These are phyloP conservation scores for Euwallacea fornicatus DNA, from an alignment of 1,140 invertebrate species.

Conservation along the genomic window DNA sequence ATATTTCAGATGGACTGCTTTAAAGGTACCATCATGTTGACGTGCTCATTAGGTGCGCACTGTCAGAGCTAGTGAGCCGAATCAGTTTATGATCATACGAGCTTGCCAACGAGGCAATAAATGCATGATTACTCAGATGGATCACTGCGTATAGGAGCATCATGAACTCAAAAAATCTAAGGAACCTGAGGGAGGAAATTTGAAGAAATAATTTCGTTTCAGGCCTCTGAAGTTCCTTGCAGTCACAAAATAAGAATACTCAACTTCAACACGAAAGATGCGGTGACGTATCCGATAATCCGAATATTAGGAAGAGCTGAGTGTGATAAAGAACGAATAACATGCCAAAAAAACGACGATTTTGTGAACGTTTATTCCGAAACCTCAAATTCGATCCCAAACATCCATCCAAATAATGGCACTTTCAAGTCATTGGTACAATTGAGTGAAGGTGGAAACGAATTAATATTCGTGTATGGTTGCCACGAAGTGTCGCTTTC, in stretches of 20 bases:
- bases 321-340: neutral
- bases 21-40: too few relatives aligned
- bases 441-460: slow-evolving; percentile 44
- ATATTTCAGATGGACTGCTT: too few relatives aligned
- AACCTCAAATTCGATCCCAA: neutral
- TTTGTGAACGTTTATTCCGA: neutral
- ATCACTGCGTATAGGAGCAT: too few relatives aligned
- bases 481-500: slow-evolving; percentile 27
- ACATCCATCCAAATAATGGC: neutral
- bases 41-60: too few relatives aligned
- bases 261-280: slow-evolving; percentile 40
- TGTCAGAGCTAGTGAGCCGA: too few relatives aligned
- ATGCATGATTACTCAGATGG: too few relatives aligned
- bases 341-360: neutral
- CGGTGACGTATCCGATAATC: slow-evolving; percentile 37
- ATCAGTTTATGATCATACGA: too few relatives aligned
- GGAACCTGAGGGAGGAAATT: too few relatives aligned
- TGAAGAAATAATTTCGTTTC: neutral
- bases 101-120: too few relatives aligned
- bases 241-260: slow-evolving; percentile 35
- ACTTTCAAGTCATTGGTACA: slow-evolving; percentile 46
- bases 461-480: slow-evolving; percentile 44
- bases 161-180: too few relatives aligned
- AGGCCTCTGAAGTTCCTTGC: slow-evolving; percentile 17
- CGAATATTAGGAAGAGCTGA: slow-evolving; percentile 34